Conservation (phyloP, 1,140 invertebrate species). For the Drosophila pachea region DNA sequence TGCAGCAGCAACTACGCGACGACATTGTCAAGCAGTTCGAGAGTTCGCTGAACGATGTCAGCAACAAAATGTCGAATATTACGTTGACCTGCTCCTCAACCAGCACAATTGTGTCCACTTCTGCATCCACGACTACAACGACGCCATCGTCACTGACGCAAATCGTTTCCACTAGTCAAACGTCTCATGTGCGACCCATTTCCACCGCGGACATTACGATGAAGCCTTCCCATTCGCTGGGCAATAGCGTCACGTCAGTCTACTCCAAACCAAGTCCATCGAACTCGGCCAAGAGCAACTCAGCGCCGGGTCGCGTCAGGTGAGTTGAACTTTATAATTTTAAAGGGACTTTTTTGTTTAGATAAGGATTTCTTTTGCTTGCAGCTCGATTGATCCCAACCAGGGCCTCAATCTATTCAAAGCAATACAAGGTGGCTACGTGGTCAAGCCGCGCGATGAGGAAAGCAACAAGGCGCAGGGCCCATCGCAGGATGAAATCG, state of each 20-base stretch:
- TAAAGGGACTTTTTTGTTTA: not conserved
- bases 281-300: constrained; percentile 78
- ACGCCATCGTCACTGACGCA: constrained; percentile 79
- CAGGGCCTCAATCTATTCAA: constrained; percentile 79
- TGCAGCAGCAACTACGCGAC: constrained; percentile 71
- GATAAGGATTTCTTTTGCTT: not conserved
- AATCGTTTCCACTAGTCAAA: constrained; percentile 71
- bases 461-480: constrained; percentile 84
- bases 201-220: constrained; percentile 85
- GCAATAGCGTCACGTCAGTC: constrained; percentile 78
- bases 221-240: constrained; percentile 79
- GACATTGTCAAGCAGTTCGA: constrained; percentile 75
- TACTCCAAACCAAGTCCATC: constrained; percentile 78
- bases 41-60: constrained; percentile 66
- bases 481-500: constrained; percentile 81
- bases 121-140: constrained; percentile 56
- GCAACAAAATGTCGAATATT: constrained; percentile 45
- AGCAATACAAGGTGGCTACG: constrained; percentile 87
- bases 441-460: constrained; percentile 89
- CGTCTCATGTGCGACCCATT: constrained; percentile 83
- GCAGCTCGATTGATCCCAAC: constrained; percentile 78
- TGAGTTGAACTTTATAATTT: constrained; percentile 6
- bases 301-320: constrained; percentile 76
- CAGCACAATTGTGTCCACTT: constrained; percentile 67
- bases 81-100: constrained; percentile 63